phyloP scores from a whole-genome alignment of 2,113 vertebrate genomes.

The Xiphophorus maculatus region DNA sequence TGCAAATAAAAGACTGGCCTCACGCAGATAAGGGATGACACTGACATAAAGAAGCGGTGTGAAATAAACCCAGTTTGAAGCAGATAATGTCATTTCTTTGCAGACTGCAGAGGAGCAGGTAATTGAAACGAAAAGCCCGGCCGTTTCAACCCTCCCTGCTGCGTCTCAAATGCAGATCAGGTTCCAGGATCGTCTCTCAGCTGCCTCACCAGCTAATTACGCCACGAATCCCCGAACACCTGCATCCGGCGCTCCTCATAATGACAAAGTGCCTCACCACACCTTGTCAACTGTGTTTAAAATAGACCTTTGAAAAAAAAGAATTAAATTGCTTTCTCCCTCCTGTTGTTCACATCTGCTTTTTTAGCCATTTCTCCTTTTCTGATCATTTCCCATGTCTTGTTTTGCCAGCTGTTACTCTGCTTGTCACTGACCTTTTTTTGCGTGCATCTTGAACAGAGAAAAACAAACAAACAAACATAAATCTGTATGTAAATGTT shows the following conservation, averaged over 20 bases:
- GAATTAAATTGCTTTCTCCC: constrained; percentile 32
- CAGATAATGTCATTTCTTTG: constrained; percentile 55
- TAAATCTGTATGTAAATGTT: constrained; percentile 18
- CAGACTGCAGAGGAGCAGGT: constrained; percentile 43
- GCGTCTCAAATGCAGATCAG: constrained; percentile 61
- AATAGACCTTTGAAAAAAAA: constrained; percentile 20
- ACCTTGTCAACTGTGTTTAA: constrained; percentile 51
- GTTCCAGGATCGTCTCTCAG: constrained; percentile 44
- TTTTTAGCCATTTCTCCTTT: not conserved
- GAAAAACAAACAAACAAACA: not conserved
- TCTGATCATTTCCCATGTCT: not conserved
- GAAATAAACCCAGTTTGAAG: constrained; percentile 41
- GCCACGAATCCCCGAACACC: constrained; percentile 30
- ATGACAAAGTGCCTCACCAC: constrained; percentile 39
- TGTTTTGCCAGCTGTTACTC: not conserved
- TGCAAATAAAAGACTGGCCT: constrained; percentile 23
- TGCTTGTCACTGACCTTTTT: constrained; percentile 1
- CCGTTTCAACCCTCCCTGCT: constrained; percentile 44
- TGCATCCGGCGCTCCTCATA: constrained; percentile 22
- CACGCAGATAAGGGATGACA: constrained; percentile 37
- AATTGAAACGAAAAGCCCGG: constrained; percentile 58
- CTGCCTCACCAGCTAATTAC: constrained; percentile 59
- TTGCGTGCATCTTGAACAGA: not conserved
- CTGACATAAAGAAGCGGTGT: constrained; percentile 21
- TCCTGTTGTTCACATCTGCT: not conserved